Base-by-base conservation (phyloP, 2,888 invertebrate genomes). In the Ormia ochracea region DNA sequence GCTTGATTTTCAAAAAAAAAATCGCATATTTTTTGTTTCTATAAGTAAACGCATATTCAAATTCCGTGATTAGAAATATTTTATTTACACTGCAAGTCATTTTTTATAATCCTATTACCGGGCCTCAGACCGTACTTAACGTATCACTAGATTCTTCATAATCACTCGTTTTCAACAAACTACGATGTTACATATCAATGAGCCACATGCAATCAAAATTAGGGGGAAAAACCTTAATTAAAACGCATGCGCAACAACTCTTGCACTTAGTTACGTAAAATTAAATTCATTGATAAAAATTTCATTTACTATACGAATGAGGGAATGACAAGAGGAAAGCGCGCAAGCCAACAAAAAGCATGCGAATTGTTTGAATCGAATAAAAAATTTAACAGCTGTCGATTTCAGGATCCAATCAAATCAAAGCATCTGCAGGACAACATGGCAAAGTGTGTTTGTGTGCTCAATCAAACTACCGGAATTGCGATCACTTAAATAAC, bases 241-340 rank as follows among this genome's bases (percentile, higher is more conserved):
- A 48, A 63, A 21, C 74, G 76, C 61, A 69, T 69, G 73, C 63
- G 63, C 61, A 54, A 54, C 14, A 14, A 26, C 43, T 33, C n/a
- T 33, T 17, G 33, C 38, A 75, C 73, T 73, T 74, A 74, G 82
- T 78, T 45, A 59, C 48, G 84, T 85, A 82, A 83, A 65, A 66
- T 5, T 2, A 43, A 82, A 76, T 85, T 86, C 86, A 86, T 86
- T 86, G 85, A 86, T 86, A 82, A 82, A 82, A 78, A 19, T 82
- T 84, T 78, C 85, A 83, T 85, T 86, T 84, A 86, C 85, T 83
- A 83, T 75, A 36, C 70, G 5, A 48, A 48, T 3, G 48, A 5
- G n/a, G 1, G 41, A 31, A 43, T 36, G 17, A 48, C n/a, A 41
- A 50, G 14, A 48, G 36, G 17, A 66, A 66, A 66, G 58, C 23